phyloP scores from a whole-genome alignment of 1,140 invertebrate genomes.

The Paraescarpia echinospica region DNA sequence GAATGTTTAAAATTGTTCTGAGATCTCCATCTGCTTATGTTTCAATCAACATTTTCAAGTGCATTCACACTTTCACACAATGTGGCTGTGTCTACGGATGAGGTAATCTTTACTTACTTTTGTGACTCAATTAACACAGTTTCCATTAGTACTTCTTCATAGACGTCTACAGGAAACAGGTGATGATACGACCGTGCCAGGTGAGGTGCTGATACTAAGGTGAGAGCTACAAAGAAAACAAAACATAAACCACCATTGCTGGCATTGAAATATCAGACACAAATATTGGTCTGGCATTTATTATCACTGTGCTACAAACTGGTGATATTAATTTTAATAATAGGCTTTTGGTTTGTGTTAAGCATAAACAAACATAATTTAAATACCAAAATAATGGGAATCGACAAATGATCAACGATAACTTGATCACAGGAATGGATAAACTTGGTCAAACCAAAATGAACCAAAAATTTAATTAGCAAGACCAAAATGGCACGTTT shows the following conservation, averaged over 20 bases:
- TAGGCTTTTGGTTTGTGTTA: too few relatives aligned
- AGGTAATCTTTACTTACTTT: neutral
- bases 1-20: neutral
- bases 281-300: neutral
- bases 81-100: neutral
- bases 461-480: too few relatives aligned
- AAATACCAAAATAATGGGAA: too few relatives aligned
- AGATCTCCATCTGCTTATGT: neutral
- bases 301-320: too few relatives aligned
- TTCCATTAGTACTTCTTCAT: slow-evolving; percentile 65
- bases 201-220: slow-evolving; percentile 96
- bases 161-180: slow-evolving; percentile 87
- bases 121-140: neutral
- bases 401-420: too few relatives aligned
- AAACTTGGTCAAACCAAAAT: too few relatives aligned
- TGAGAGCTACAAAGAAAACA: slow-evolving; percentile 66
- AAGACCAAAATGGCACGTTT: too few relatives aligned
- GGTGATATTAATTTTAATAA: too few relatives aligned
- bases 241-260: neutral
- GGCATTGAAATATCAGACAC: neutral
- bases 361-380: too few relatives aligned
- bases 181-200: slow-evolving; percentile 96
- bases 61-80: neutral
- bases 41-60: neutral
- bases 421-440: too few relatives aligned